Percentiles rank a stretch among this genome's conserved stretches.
These are phyloP conservation scores for Gopherus evgoodei DNA, from an alignment of 2,113 vertebrate genomes.

Conservation along the genomic window DNA sequence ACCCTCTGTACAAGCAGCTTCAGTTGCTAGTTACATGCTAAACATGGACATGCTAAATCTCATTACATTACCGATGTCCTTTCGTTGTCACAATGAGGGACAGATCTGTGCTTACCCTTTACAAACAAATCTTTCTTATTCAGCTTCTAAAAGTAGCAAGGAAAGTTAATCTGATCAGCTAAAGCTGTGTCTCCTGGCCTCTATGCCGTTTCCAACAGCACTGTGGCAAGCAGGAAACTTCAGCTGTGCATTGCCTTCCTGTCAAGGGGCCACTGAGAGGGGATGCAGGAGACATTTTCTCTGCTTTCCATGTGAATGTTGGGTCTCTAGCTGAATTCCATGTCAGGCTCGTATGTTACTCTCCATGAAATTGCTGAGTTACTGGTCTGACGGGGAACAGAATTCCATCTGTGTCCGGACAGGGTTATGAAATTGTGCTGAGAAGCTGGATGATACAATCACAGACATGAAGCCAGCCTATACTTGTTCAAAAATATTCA, in stretches of 20 bases:
- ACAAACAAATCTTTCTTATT: not conserved
- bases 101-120: not conserved
- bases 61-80: not conserved
- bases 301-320: not conserved
- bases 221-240: constrained; percentile 25
- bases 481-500: not conserved
- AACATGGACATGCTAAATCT: not conserved
- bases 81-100: not conserved
- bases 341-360: not conserved
- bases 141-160: not conserved
- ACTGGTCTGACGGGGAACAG: constrained; percentile 6
- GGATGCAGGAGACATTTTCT: not conserved
- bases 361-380: constrained; percentile 25
- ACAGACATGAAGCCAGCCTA: not conserved
- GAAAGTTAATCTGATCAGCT: not conserved
- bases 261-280: not conserved
- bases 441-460: constrained; percentile 4
- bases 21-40: not conserved
- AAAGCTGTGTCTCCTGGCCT: constrained; percentile 1
- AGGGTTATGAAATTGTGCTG: not conserved
- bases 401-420: constrained; percentile 27
- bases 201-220: not conserved
- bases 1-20: not conserved
- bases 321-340: constrained; percentile 31
- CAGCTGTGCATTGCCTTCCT: constrained; percentile 3